Conservation (phyloP, 2,888 invertebrate species). For the Eupithecia tripunctaria region DNA sequence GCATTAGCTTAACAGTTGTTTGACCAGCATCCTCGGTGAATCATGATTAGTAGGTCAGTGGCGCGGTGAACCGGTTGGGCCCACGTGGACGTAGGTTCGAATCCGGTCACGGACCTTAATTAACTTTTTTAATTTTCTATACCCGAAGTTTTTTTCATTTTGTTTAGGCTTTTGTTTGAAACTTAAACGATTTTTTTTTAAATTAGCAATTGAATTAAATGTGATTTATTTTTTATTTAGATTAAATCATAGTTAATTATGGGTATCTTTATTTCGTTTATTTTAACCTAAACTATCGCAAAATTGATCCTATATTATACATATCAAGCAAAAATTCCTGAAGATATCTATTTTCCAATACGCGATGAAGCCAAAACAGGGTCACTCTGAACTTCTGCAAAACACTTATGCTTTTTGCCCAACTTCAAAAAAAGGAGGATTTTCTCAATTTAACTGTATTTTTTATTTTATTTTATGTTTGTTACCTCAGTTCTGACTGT, state of each 20-base stretch:
- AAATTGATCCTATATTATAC: too few relatives aligned
- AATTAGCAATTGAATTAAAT: neutral
- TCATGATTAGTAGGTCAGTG: conserved; percentile 27
- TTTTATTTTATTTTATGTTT: too few relatives aligned
- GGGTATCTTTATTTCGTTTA: neutral
- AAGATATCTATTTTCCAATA: neutral
- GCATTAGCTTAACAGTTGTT: conserved; percentile 36
- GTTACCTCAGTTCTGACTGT: too few relatives aligned
- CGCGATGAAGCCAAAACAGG: neutral
- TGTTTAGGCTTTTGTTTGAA: neutral
- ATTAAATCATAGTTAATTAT: too few relatives aligned
- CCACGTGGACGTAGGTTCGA: conserved; percentile 33
- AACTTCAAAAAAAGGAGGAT: too few relatives aligned
- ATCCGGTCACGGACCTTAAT: conserved; percentile 14
- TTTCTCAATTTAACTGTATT: too few relatives aligned
- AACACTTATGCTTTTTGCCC: too few relatives aligned
- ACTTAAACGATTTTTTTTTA: neutral
- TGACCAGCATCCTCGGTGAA: conserved; percentile 24
- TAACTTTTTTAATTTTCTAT: neutral
- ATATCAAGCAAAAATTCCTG: neutral
- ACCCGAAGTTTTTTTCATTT: neutral
- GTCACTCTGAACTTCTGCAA: neutral
- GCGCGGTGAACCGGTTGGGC: conserved; percentile 24
- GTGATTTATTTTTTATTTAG: neutral
- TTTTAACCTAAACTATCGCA: too few relatives aligned